Evolutionary conservation across 35 echinoderm and acorn worm species (phyloP).

Genomic region (Heliocidaris tuberculata): DNA sequence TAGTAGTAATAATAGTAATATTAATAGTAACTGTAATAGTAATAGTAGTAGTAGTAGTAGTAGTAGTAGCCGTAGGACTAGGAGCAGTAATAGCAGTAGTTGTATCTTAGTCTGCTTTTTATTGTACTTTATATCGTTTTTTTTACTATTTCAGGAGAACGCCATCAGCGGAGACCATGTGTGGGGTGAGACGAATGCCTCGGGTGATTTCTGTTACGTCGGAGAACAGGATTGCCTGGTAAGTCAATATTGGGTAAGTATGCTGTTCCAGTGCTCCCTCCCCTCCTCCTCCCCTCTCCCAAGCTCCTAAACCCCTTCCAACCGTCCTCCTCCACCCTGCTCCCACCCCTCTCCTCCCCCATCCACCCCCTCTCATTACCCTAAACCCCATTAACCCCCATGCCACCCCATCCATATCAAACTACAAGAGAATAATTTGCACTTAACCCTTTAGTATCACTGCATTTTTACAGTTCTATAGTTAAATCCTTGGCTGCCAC

Average conservation of each 20-base stretch:
- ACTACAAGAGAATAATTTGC: background rate
- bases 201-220: constrained; percentile 98
- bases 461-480: too few species aligned
- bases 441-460: too few species aligned
- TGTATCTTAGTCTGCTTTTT: background rate
- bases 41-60: background rate
- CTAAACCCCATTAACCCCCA: background rate
- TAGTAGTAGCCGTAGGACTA: background rate
- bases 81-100: background rate
- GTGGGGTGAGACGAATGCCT: constrained; percentile 96
- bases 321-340: background rate
- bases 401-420: background rate
- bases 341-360: background rate
- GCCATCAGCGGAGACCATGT: constrained; percentile 93
- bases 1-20: background rate
- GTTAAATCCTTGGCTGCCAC: too few species aligned
- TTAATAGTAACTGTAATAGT: background rate
- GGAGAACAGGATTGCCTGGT: constrained; percentile 99
- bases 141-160: constrained; percentile 71
- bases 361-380: background rate
- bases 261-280: constrained; percentile 41
- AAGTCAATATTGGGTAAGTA: constrained; percentile 81
- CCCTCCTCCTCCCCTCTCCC: background rate
- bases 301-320: background rate
- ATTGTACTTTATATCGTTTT: background rate